Conservation (phyloP, 2,113 vertebrate genomes). For the Nanorana parkeri region DNA sequence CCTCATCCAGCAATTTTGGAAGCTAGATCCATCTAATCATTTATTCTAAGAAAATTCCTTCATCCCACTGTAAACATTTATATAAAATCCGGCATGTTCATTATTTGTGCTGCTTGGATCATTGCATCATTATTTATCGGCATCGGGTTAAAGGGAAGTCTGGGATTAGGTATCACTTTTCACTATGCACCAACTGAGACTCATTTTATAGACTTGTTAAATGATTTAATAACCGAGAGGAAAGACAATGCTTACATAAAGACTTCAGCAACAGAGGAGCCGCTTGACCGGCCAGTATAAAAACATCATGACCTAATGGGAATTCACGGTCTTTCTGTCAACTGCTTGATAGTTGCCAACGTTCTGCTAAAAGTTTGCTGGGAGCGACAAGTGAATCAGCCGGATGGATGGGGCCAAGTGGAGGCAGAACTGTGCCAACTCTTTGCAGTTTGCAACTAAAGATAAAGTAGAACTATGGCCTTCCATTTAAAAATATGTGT, state of each 20-base stretch:
- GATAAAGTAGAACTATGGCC: too few relatives aligned
- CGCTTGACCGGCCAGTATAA: neutral
- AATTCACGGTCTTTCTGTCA: too few relatives aligned
- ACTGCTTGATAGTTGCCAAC: too few relatives aligned
- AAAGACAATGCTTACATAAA: conserved; percentile 11
- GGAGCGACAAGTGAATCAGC: too few relatives aligned
- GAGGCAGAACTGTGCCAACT: too few relatives aligned
- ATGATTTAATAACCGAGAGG: conserved; percentile 1
- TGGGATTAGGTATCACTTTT: neutral
- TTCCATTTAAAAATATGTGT: too few relatives aligned
- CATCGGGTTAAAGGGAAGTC: neutral
- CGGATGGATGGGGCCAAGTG: too few relatives aligned
- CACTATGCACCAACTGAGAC: conserved; percentile 24
- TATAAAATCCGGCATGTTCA: conserved; percentile 1
- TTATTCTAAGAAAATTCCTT: conserved; percentile 42
- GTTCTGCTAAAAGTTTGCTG: too few relatives aligned
- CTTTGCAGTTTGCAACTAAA: too few relatives aligned
- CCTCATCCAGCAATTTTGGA: neutral
- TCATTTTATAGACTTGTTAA: conserved; percentile 40
- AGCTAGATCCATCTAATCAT: conserved; percentile 23
- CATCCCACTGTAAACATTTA: conserved; percentile 35
- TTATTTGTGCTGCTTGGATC: conserved; percentile 1
- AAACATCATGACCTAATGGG: too few relatives aligned
- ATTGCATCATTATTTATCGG: conserved; percentile 31
- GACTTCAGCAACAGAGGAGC: neutral